These are phyloP conservation scores for Odontesthes bonariensis DNA, from an alignment of 2,113 vertebrate genomes.

Conservation along the genomic window DNA sequence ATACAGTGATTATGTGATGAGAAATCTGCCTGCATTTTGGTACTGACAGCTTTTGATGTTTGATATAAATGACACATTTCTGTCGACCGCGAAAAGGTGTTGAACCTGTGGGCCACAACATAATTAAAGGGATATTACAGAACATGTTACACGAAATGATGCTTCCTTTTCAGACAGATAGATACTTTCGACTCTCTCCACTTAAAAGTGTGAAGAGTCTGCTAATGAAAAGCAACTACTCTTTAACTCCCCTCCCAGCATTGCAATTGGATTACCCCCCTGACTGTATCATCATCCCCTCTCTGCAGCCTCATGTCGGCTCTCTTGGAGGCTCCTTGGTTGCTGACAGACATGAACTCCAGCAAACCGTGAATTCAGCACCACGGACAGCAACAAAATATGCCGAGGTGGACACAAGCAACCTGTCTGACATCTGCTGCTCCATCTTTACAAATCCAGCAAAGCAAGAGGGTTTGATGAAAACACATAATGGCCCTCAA, in stretches of 20 bases:
- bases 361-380: slow-evolving; percentile 66
- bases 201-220: slow-evolving; percentile 18
- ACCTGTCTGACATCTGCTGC: slow-evolving; percentile 24
- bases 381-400: slow-evolving; percentile 73
- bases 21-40: not conserved
- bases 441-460: not conserved
- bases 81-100: too few species aligned
- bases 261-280: slow-evolving; percentile 65
- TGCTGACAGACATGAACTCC: slow-evolving; percentile 58
- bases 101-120: not conserved
- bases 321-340: slow-evolving; percentile 68
- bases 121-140: not conserved
- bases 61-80: too few species aligned
- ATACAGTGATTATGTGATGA: not conserved
- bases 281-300: slow-evolving; percentile 47
- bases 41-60: not conserved
- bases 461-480: not conserved
- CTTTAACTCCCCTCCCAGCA: slow-evolving; percentile 31
- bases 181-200: not conserved
- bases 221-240: slow-evolving; percentile 64
- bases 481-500: not conserved
- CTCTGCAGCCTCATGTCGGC: slow-evolving; percentile 43
- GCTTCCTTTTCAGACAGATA: not conserved
- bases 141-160: not conserved
- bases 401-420: slow-evolving; percentile 1